Evolutionary conservation across 2,888 invertebrate genomes (phyloP), one percentile per base, ranked within the genome.

Genomic region (Steinernema carpocapsae): DNA sequence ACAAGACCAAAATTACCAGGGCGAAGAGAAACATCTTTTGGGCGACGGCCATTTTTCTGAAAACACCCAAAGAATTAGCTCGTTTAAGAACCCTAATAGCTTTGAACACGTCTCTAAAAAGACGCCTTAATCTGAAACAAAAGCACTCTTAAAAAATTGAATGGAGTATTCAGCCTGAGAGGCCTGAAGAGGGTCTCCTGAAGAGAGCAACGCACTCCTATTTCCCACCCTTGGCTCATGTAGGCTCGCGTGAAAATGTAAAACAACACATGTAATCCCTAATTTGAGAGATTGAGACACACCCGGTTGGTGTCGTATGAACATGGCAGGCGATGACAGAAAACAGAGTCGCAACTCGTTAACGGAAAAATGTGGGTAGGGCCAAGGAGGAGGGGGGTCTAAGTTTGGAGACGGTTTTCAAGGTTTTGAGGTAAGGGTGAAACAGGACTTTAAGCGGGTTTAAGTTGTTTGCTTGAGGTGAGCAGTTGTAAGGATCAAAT

Each of bases 201-300:
- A 7, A 43, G n/a, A 48, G 52, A n/a, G 52, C 52, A 24, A 22
- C 24, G 19, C 22, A 2, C 52, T 52, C 52, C 22, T 12, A 52
- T 52, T 52, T 19, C 52, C 22, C 10, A 52, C 24, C 52, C 24
- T 52, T 6, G 10, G 24, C 52, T n/a, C 37, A 3, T 10, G 37
- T 6, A 37, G 37, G 37, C 37, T 3, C 3, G 37, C 3, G 37
- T 6, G 37, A 37, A 22, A 52, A 52, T 52, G 24, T 22, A 24
- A 52, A 52, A 52, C 52, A 52, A 52, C 22, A 52, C 22, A 19
- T 22, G 22, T 52, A 52, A 52, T 52, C 52, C 52, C 52, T 52
- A 52, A 52, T 52, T 48, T 48, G 48, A n/a, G n/a, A 48, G n/a
- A 19, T 48, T 52, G 52, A 24, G 52, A 37, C 37, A 37, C 37